phyloP scores from a whole-genome alignment of 2,888 invertebrate species.

The Camponotus fellah region DNA sequence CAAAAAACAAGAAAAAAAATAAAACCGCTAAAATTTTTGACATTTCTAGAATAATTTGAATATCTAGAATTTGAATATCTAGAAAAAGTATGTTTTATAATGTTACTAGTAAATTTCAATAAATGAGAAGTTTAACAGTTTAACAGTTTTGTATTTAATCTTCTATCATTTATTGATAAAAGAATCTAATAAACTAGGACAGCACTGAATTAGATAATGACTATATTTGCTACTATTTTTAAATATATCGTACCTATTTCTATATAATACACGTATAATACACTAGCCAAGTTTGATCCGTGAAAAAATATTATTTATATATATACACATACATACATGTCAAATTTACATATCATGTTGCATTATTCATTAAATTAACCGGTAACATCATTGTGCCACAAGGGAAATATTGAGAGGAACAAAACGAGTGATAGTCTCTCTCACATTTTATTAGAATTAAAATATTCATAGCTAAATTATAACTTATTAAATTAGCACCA shows the following conservation, averaged over 20 bases:
- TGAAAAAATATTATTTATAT: conserved; percentile 6
- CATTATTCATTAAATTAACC: conserved; percentile 29
- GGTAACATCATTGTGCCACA: background rate
- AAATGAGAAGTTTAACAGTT: background rate
- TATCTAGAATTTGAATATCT: background rate
- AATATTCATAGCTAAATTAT: conserved; percentile 5
- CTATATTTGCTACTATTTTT: background rate
- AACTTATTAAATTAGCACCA: background rate
- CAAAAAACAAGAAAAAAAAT: background rate
- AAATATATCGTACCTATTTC: background rate
- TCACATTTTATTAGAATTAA: conserved; percentile 8
- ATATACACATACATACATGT: background rate
- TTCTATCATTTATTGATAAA: background rate
- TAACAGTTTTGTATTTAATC: background rate
- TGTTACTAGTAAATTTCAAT: background rate
- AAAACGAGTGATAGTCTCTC: background rate
- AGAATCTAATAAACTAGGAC: background rate
- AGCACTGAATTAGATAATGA: background rate
- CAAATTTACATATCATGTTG: conserved; percentile 5
- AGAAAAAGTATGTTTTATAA: background rate
- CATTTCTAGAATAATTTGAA: conserved; percentile 2
- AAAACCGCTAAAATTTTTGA: background rate
- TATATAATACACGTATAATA: background rate
- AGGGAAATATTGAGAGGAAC: conserved; percentile 6
- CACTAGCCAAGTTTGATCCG: conserved; percentile 7